Conservation (phyloP, 2,888 invertebrate genomes). For the Diaperis boleti region DNA sequence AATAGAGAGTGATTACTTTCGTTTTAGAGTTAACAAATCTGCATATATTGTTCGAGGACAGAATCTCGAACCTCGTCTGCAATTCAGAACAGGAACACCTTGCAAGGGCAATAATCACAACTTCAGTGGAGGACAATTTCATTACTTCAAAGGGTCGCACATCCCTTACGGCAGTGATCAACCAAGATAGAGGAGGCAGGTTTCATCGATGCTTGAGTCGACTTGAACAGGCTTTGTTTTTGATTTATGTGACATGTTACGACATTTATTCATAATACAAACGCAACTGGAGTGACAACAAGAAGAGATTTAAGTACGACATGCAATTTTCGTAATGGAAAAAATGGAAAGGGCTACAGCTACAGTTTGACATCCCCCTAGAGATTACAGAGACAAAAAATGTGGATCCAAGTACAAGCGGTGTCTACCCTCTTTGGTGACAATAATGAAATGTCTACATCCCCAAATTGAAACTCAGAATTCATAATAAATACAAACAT, state of each 20-base stretch:
- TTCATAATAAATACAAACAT: too few relatives aligned
- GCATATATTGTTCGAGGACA: constrained; percentile 35
- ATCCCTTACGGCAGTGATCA: constrained; percentile 14
- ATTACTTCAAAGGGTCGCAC: constrained; percentile 38
- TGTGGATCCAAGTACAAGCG: too few relatives aligned
- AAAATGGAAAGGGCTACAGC: too few relatives aligned
- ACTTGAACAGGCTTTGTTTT: constrained; percentile 10
- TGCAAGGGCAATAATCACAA: constrained; percentile 32
- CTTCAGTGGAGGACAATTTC: constrained; percentile 34
- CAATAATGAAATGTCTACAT: too few relatives aligned
- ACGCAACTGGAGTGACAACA: constrained; percentile 4
- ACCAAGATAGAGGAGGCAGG: not conserved
- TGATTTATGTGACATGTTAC: constrained; percentile 1
- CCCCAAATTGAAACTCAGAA: too few relatives aligned
- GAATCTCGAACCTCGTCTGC: constrained; percentile 37
- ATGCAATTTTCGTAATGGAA: constrained; percentile 26
- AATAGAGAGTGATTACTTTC: constrained; percentile 28
- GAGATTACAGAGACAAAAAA: too few relatives aligned
- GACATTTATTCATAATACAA: constrained; percentile 11
- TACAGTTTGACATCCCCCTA: too few relatives aligned
- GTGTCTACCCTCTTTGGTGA: too few relatives aligned
- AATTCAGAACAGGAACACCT: constrained; percentile 36
- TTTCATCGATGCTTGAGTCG: constrained; percentile 10
- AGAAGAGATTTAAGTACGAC: constrained; percentile 5
- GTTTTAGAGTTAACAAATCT: constrained; percentile 40